phyloP scores from a whole-genome alignment of 2,113 vertebrate genomes.

The Callospermophilus lateralis region DNA sequence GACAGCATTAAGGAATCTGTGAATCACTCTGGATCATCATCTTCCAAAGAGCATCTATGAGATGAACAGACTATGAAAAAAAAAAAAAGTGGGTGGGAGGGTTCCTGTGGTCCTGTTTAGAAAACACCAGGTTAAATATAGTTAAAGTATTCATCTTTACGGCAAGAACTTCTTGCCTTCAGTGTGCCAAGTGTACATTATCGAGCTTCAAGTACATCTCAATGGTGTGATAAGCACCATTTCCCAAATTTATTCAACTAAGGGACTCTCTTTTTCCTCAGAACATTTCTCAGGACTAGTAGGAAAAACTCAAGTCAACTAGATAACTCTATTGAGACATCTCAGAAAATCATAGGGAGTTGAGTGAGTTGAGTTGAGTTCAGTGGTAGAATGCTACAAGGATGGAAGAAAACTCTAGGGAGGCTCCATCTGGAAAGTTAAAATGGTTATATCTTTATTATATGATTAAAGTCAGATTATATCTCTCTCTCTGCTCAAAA shows the following conservation, averaged over 20 bases:
- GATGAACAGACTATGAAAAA: not conserved
- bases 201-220: not conserved
- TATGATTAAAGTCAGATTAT: not conserved
- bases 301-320: not conserved
- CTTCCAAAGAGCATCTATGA: not conserved
- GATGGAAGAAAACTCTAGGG: not conserved
- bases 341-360: not conserved
- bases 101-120: not conserved
- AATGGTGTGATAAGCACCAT: not conserved
- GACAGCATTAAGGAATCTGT: not conserved
- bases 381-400: too few relatives aligned
- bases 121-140: not conserved
- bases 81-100: not conserved
- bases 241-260: not conserved
- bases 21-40: not conserved
- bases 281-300: conserved; percentile 2
- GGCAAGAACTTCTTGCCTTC: not conserved
- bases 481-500: not conserved
- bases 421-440: not conserved
- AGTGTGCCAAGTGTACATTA: not conserved
- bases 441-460: not conserved
- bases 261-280: not conserved
- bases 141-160: not conserved
- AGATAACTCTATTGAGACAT: not conserved
- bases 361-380: too few relatives aligned